These are phyloP conservation scores for Nemurella pictetii DNA, from an alignment of 2,888 invertebrate species.

Conservation along the genomic window DNA sequence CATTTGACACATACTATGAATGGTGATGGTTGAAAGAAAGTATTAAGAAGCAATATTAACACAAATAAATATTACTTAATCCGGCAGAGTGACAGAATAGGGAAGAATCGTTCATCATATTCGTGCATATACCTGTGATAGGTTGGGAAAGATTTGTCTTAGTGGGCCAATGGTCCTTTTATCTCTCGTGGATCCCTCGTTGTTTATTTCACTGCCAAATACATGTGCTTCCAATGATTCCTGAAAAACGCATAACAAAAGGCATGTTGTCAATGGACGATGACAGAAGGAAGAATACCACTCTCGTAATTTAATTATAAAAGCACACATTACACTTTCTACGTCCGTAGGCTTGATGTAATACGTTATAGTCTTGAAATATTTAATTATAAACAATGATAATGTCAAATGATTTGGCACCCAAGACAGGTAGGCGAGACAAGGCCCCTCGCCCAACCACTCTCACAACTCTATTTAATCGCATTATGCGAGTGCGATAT, in stretches of 20 bases:
- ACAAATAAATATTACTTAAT: not conserved
- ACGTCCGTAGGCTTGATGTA: too few relatives aligned
- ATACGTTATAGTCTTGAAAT: too few relatives aligned
- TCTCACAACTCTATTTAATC: too few relatives aligned
- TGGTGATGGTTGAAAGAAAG: not conserved
- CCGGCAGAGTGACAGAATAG: not conserved
- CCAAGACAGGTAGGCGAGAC: too few relatives aligned
- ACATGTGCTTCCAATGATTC: not conserved
- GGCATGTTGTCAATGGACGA: not conserved
- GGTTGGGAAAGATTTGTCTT: slow-evolving; percentile 71
- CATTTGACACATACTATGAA: not conserved
- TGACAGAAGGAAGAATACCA: not conserved
- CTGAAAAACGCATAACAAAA: not conserved
- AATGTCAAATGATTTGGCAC: too few relatives aligned
- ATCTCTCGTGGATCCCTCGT: slow-evolving; percentile 55
- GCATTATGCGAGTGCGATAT: too few relatives aligned
- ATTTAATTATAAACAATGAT: too few relatives aligned
- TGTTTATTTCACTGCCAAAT: not conserved
- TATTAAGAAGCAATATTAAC: not conserved
- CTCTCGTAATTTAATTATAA: not conserved
- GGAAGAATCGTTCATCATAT: slow-evolving; percentile 39
- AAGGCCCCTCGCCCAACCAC: too few relatives aligned
- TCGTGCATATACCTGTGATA: slow-evolving; percentile 66
- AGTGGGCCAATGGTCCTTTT: slow-evolving; percentile 78
- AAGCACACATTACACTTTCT: too few relatives aligned